Evolutionary conservation across 2,797 vertebrate species (phyloP).

Genomic region (Lemur catta): DNA sequence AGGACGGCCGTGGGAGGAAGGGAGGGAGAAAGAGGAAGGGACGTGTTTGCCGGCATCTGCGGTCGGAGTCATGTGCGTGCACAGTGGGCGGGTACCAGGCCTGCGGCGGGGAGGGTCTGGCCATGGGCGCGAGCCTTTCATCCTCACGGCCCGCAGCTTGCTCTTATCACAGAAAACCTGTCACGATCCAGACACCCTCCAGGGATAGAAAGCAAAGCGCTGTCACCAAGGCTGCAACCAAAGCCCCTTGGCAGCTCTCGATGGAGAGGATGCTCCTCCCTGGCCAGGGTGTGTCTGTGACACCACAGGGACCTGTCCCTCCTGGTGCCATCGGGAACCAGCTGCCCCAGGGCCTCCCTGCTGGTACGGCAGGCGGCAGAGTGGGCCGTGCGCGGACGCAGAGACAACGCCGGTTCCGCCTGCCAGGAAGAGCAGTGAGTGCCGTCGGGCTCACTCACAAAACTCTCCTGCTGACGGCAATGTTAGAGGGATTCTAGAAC

Average conservation of each 20-base stretch:
- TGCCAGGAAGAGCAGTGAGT: rapidly evolving
- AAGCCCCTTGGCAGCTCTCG: rapidly evolving
- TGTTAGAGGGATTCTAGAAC: neutral
- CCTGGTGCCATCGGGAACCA: rapidly evolving
- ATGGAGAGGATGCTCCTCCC: rapidly evolving
- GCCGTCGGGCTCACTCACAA: rapidly evolving
- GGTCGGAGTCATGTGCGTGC: rapidly evolving
- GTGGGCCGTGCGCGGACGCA: neutral
- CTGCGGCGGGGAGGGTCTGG: neutral
- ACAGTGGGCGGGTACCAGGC: rapidly evolving
- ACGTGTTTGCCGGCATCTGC: rapidly evolving
- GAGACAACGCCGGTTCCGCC: rapidly evolving
- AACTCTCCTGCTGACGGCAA: rapidly evolving
- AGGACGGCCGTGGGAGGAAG: neutral
- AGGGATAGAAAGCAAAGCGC: neutral
- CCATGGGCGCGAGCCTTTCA: neutral
- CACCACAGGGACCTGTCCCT: neutral
- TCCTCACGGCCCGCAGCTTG: neutral
- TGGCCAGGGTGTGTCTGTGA: rapidly evolving
- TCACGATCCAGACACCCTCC: neutral
- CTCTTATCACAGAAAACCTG: neutral
- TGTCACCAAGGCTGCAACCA: neutral
- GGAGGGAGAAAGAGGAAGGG: neutral
- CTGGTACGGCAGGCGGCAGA: neutral
- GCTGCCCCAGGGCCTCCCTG: rapidly evolving